Conservation (phyloP, 2,113 vertebrate genomes). For the Thalassoma bifasciatum region DNA sequence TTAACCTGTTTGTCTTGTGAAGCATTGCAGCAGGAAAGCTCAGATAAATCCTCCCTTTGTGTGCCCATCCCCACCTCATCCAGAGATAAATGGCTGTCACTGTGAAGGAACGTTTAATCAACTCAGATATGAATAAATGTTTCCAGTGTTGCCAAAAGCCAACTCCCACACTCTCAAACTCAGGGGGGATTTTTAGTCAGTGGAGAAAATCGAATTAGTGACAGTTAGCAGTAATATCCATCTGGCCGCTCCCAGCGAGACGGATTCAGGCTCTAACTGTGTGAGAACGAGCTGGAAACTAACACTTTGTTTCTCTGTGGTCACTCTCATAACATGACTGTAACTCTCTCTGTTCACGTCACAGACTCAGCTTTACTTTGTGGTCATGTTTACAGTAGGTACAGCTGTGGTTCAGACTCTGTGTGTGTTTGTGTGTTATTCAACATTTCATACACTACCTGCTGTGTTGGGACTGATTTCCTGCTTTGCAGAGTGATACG, state of each 20-base stretch:
- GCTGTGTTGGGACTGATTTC: not conserved
- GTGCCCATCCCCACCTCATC: not conserved
- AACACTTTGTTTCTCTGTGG: slow-evolving; percentile 29
- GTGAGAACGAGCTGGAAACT: slow-evolving; percentile 4
- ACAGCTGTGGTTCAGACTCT: slow-evolving; percentile 26
- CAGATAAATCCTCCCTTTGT: not conserved
- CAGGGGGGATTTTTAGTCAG: slow-evolving; percentile 61
- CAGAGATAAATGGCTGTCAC: slow-evolving; percentile 60
- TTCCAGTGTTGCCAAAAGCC: slow-evolving; percentile 55
- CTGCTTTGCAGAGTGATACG: slow-evolving; percentile 14
- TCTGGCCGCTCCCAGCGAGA: slow-evolving; percentile 51
- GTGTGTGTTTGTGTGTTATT: not conserved
- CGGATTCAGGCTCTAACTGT: slow-evolving; percentile 25
- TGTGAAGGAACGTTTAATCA: slow-evolving; percentile 63
- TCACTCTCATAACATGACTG: slow-evolving; percentile 43
- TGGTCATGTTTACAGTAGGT: slow-evolving; percentile 90
- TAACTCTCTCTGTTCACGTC: slow-evolving; percentile 20
- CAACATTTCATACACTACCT: not conserved
- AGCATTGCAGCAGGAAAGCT: not conserved
- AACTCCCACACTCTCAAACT: slow-evolving; percentile 55
- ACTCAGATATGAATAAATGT: slow-evolving; percentile 65
- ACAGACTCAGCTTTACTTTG: slow-evolving; percentile 85
- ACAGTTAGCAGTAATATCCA: slow-evolving; percentile 64
- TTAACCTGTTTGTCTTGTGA: slow-evolving; percentile 11
- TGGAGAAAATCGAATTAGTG: slow-evolving; percentile 74